Evolutionary conservation across 2,888 invertebrate genomes (phyloP), one percentile per base, ranked within the genome.

Genomic region (Caenorhabditis doughertyi): DNA sequence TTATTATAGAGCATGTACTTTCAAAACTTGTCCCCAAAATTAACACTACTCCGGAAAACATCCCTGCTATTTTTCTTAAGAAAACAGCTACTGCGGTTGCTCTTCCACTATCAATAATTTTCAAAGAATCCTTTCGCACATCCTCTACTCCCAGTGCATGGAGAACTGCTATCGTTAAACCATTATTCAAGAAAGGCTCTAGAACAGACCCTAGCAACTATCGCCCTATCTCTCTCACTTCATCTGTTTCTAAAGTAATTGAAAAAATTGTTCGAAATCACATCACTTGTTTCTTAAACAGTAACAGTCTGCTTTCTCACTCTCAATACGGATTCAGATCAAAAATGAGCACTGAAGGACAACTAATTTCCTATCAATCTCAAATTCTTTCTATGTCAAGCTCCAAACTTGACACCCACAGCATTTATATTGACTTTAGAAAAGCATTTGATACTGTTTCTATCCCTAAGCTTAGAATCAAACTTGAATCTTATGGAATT

Each of bases 301-400:
- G n/a, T n/a, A n/a, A n/a, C n/a, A n/a, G n/a, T n/a, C n/a, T n/a
- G n/a, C n/a, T n/a, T n/a, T 16, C 56, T 32, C 29, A 56, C 29
- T 56, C 21, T 9, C 56, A 56, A 18, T 56, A 13, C 11, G 56
- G 56, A 21, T 35, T 56, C 56, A 29, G 56, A 5, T 56, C 56
- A 1, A 56, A 32, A 16, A 11, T 11, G 8, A 18, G 56, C 7
- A 56, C 56, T 13, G 56, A 56, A 18, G 7, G 32, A 3, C 56
- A 56, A 11, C 56, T 56, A 32, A 29, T 56, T n/a, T 56, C 56
- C 32, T 56, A 56, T 13, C 53, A 53, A 53, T n/a, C n/a, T n/a
- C n/a, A n/a, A n/a, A n/a, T n/a, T n/a, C n/a, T n/a, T n/a, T n/a
- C n/a, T n/a, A n/a, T n/a, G n/a, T n/a, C n/a, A n/a, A n/a, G n/a